phyloP scores from a whole-genome alignment of 2,797 vertebrate species.

The Orestias chungarensis region DNA sequence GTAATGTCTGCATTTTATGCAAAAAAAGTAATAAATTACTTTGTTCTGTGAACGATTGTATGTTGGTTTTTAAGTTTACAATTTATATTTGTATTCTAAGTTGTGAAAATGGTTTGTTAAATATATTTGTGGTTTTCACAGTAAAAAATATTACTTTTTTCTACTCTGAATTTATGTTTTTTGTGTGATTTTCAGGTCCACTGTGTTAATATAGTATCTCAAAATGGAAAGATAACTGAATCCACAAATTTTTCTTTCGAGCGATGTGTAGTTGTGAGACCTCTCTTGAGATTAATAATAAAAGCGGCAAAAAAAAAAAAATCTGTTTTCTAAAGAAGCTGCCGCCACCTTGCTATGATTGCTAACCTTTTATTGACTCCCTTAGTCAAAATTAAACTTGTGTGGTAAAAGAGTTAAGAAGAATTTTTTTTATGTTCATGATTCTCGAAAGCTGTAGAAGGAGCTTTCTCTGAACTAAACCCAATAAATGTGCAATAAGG shows the following conservation, averaged over 20 bases:
- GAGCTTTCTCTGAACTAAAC: background rate
- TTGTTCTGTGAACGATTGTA: too few relatives aligned
- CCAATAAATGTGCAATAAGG: background rate
- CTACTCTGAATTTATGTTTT: too few relatives aligned
- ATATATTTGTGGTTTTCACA: too few relatives aligned
- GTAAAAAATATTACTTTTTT: too few relatives aligned
- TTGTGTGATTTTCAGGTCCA: too few relatives aligned
- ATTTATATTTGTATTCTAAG: too few relatives aligned
- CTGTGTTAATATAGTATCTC: too few relatives aligned
- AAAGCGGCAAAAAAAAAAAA: background rate
- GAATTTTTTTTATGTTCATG: conserved; percentile 3
- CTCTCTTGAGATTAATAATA: background rate
- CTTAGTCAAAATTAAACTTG: conserved; percentile 50
- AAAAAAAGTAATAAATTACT: too few relatives aligned
- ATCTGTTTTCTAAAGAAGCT: background rate
- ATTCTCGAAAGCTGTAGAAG: background rate
- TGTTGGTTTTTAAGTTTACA: too few relatives aligned
- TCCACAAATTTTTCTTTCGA: conserved; percentile 23
- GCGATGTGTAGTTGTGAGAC: conserved; percentile 20
- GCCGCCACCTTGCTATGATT: background rate
- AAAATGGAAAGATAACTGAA: too few relatives aligned
- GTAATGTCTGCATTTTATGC: too few relatives aligned
- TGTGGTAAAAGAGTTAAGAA: conserved; percentile 3
- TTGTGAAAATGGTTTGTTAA: too few relatives aligned
- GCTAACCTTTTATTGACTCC: conserved; percentile 10